Conservation (phyloP, 1,140 invertebrate genomes). For the Mylabris phalerata region DNA sequence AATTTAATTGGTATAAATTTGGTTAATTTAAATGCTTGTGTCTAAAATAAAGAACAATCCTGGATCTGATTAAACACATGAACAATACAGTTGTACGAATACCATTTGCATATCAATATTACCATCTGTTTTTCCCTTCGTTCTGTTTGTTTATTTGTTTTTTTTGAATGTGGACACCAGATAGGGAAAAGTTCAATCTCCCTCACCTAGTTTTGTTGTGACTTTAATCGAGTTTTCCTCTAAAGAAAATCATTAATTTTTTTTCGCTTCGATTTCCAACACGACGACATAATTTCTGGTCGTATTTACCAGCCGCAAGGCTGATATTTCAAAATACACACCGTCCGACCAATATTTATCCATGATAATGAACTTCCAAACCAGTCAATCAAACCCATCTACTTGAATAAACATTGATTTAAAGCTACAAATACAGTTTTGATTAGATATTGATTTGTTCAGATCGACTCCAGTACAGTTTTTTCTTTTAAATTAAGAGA, state of each 20-base stretch:
- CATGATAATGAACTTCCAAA: slow-evolving; percentile 18
- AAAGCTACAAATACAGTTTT: slow-evolving; percentile 20
- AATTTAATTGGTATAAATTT: slow-evolving; percentile 22
- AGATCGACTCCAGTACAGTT: background rate
- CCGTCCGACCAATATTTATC: slow-evolving; percentile 16
- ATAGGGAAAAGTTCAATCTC: too few species aligned
- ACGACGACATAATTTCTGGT: too few species aligned
- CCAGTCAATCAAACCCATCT: slow-evolving; percentile 21
- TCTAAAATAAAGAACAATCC: slow-evolving; percentile 14
- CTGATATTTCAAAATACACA: slow-evolving; percentile 1
- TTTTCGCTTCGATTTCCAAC: too few species aligned
- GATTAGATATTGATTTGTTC: slow-evolving; percentile 22
- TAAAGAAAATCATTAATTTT: too few species aligned
- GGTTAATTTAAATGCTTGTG: slow-evolving; percentile 21
- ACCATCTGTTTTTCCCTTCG: too few species aligned
- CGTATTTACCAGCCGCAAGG: background rate
- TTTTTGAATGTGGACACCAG: too few species aligned
- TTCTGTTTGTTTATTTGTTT: too few species aligned
- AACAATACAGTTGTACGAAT: slow-evolving; percentile 10
- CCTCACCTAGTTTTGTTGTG: too few species aligned
- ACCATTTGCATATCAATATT: slow-evolving; percentile 10
- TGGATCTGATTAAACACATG: slow-evolving; percentile 17
- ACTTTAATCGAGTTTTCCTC: too few species aligned
- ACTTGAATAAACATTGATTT: slow-evolving; percentile 22
- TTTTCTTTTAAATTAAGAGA: slow-evolving; percentile 13